phyloP scores from a whole-genome alignment of 2,888 invertebrate genomes.

The Tetragnatha montana region DNA sequence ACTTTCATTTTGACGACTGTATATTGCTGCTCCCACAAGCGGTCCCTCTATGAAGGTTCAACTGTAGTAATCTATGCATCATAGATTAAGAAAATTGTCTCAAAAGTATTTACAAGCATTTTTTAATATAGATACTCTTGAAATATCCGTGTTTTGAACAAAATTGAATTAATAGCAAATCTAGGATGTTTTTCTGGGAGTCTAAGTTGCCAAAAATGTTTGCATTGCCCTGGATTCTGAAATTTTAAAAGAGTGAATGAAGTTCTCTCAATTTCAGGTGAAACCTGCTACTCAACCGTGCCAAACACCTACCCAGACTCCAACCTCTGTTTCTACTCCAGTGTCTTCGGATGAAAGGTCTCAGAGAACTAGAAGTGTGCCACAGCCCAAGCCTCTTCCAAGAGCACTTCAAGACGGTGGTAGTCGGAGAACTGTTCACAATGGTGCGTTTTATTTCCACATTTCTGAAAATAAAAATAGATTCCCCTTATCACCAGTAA shows the following conservation, averaged over 20 bases:
- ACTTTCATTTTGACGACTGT: no score
- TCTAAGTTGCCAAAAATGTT: no score
- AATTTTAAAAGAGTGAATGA: not conserved
- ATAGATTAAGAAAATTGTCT: no score
- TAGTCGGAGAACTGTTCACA: constrained; percentile 59
- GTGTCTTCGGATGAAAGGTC: constrained; percentile 67
- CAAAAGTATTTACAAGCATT: no score
- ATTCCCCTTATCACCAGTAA: not conserved
- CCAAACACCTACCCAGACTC: constrained; percentile 66
- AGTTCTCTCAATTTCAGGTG: not conserved
- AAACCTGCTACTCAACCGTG: constrained; percentile 61
- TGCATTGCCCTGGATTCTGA: not conserved
- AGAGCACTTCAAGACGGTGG: constrained; percentile 62
- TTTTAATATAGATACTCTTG: no score
- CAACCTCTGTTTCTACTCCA: constrained; percentile 66
- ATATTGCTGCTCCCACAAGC: no score
- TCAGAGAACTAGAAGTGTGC: constrained; percentile 62
- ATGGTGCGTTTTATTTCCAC: constrained; percentile 31
- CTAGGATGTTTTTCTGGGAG: no score
- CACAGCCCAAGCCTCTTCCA: constrained; percentile 65
- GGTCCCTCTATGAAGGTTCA: no score
- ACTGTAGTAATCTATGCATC: not conserved
- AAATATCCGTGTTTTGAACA: no score
- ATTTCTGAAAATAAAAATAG: not conserved
- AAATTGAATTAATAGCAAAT: no score